Base-by-base conservation (phyloP, 2,797 vertebrate species). In the Amblyraja radiata region DNA sequence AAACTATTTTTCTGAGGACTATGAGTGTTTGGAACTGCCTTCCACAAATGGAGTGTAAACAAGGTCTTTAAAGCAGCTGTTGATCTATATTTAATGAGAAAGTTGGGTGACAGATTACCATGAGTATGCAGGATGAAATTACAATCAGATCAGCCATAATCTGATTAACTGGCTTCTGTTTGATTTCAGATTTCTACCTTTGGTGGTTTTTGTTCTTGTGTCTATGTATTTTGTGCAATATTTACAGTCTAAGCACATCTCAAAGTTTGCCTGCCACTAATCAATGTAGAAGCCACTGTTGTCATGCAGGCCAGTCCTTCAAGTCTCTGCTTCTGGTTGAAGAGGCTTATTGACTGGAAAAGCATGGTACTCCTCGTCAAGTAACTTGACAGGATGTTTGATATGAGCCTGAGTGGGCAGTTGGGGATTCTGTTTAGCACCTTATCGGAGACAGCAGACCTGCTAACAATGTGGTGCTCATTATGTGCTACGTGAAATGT, bases 241-340 rank as follows among this genome's bases (percentile, higher is more conserved):
- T 88, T 65, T 88, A 88, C 84, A 65, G 65, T 88, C 63, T 68
- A n/a, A 88, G n/a, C 84, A 68, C 16, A 32, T 88, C 84, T 65
- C n/a, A 88, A 86, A 86, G 16, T 36, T 88, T 18, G 63, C n/a
- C 63, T 7, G n/a, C 18, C 61, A 68, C 65, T 88, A 32, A 65
- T 65, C 65, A 36, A 13, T 65, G 84, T 7, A 21, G 84, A 68
- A 68, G 61, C 36, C 61, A 36, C 84, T 88, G 63, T 68, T 88
- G 11, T 88, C n/a, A 21, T 68, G 84, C 61, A 18, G 61, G 61
- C 61, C 65, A 65, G 84, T 88, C 84, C 28, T 65, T 7, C 28
- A 65, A 23, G 36, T 21, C 23, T n/a, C 28, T 88, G 84, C 32
- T 68, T 86, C 63, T 88, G 84, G 18, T 18, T 68, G 61, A 68